Evolutionary conservation across 2,888 invertebrate genomes (phyloP), one percentile per base, ranked within the genome.

Genomic region (Rhogogaster chlorosoma): DNA sequence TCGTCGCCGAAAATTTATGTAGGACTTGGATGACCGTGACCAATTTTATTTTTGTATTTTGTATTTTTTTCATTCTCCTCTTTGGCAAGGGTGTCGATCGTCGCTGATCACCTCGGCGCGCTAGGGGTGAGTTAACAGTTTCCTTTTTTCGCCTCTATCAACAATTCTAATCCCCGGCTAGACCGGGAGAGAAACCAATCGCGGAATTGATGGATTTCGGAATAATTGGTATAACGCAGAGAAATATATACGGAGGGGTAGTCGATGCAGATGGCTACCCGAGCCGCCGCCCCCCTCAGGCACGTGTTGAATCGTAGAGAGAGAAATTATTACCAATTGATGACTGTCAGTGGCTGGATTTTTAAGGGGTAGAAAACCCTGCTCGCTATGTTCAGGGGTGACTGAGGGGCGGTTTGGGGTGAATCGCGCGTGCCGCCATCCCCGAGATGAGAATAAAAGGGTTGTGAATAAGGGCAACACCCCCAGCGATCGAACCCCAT

Each of bases 161-260:
- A 61, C 61, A 4, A 61, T 61, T 61, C 61, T 61, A 26, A 61
- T 61, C 61, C 61, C 61, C 4, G 61, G n/a, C 22, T 26, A 32
- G 18, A 32, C 22, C 1, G 32, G 6, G 6, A 32, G 32, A 73
- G 36, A 36, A 73, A 73, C 18, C 15, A 90, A 90, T 91, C 90
- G 88, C 84, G 32, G 87, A 89, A 88, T 89, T 92, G 93, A 93
- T 91, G 90, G 92, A 93, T 93, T 91, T 87, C 87, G 86, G 89
- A 92, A 92, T 93, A 93, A 93, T 93, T 92, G 92, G 89, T 88
- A 88, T 87, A 84, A 83, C 85, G 84, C 82, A 70, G 64, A 77
- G 85, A 12, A 61, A 26, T 26, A 26, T 61, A 61, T 61, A 7
- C 3, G 36, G 36, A n/a, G 29, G 26, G 70, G 70, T 32, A n/a